Evolutionary conservation across 2,797 vertebrate genomes (phyloP), one percentile per base, ranked within the genome.

Genomic region (Loriculus beryllinus): DNA sequence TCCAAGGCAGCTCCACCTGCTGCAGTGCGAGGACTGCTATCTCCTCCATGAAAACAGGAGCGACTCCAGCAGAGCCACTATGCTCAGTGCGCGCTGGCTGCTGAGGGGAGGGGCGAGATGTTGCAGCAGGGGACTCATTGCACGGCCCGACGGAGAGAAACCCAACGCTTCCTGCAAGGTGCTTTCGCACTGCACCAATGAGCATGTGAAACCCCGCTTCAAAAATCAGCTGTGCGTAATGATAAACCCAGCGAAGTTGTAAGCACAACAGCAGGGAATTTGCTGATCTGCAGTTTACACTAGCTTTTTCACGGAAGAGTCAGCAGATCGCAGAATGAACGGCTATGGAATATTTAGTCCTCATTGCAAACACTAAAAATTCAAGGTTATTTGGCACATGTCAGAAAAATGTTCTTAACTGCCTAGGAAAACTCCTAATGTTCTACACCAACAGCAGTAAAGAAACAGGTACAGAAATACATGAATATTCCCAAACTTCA

Each of bases 101-200:
- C 91, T 77, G 22, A 87, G 94, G 81, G 96, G 95, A 97, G 96
- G 96, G 90, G 95, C 95, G 37, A 97, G 82, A 95, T 92, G 86
- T 70, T 96, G 96, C 96, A 97, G 97, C 85, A 90, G 90, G 93
- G 94, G 95, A 97, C 96, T 97, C 94, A 71, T 95, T 97, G 96
- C 97, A 94, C 92, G 92, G 97, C 96, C 96, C 40, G 23, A 22
- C 1, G 21, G 78, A 91, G 78, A 95, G 13, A 49, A 93, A 83
- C 60, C 87, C 79, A 69, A 16, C 56, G 22, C 88, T 80, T 18
- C 75, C 69, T 59, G 95, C 86, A 88, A 92, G 93, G 95, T 97
- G 92, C 88, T 96, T 95, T 97, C 92, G 90, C 95, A 90, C 54
- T 93, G 95, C 82, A 95, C 79, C 94, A 96, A 39, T 84, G 78